Percentiles rank a stretch among this genome's conserved stretches.
These are phyloP conservation scores for Drosophila demipolita DNA, from an alignment of 2,888 invertebrate species.

Conservation along the genomic window DNA sequence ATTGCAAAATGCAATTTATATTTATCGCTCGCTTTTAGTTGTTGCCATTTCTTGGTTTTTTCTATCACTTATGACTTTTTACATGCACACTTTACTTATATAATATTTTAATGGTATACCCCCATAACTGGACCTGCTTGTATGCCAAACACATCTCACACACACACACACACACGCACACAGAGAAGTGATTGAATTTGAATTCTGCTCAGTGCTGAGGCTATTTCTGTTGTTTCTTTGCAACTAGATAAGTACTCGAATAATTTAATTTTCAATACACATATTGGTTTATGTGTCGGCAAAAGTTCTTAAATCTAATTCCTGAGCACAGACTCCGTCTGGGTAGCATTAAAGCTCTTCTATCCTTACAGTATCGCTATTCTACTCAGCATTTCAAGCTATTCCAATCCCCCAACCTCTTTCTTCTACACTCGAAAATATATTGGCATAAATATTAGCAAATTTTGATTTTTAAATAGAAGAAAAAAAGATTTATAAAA, in stretches of 20 bases:
- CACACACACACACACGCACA: not conserved
- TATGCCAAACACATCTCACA: not conserved
- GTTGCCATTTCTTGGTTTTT: slow-evolving; percentile 66
- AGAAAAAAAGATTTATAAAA: not conserved
- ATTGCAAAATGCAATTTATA: slow-evolving; percentile 81
- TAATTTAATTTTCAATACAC: not conserved
- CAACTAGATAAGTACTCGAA: not conserved
- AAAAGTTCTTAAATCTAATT: not conserved
- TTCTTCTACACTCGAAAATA: not conserved
- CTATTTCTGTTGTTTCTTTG: not conserved
- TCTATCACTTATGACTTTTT: slow-evolving; percentile 71
- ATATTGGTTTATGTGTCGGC: not conserved
- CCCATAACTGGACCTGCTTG: slow-evolving; percentile 19
- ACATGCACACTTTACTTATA: slow-evolving; percentile 15
- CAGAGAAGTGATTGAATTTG: not conserved
- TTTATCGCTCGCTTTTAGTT: slow-evolving; percentile 76
- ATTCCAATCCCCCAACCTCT: not conserved
- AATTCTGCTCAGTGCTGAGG: not conserved
- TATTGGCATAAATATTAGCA: not conserved
- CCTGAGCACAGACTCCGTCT: not conserved
- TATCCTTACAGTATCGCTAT: not conserved
- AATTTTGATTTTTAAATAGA: not conserved
- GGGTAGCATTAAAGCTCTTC: not conserved
- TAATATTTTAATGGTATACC: slow-evolving; percentile 3
- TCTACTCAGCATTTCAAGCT: not conserved